Base-by-base conservation (phyloP, 2,113 vertebrate species). In the Rousettus leschenaultii region DNA sequence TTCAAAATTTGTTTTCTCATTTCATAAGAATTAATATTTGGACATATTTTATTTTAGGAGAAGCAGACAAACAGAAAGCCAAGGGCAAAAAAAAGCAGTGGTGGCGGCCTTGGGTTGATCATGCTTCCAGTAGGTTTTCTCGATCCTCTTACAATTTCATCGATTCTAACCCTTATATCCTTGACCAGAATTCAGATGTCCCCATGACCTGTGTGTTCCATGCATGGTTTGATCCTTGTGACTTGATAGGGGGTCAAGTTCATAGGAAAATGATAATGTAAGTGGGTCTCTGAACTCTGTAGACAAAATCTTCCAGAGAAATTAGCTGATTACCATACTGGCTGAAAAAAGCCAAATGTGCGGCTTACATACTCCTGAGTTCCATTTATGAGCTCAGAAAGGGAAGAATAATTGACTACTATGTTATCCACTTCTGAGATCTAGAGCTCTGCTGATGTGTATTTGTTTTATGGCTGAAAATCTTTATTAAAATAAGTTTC, bases 71-170 rank as follows among this genome's bases (percentile, higher is more conserved):
- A 99, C 98, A 99, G 98, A 99, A 99, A 99, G 98, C 99, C 99
- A 99, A 99, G 99, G 99, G 99, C 99, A 99, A 99, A 99, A 99
- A 99, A 99, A 99, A 99, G 99, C 99, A 99, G 99, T 99, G 99
- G 99, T 99, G 99, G 99, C 99, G 99, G 98, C 99, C 99, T 99
- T 99, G 99, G 99, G 99, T 99, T 99, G 99, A 99, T 99, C 99
- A 99, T 99, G 99, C 99, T 99, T 99, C 99, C 99, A 99, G 99
- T 99, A 99, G 99, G 99, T 99, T 99, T 98, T 98, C 98, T 98
- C 97, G 97, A 98, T 98, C 99, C 98, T 99, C 98, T 99, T 99
- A 98, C 97, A 97, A 98, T 99, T 99, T 98, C 97, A 98, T 98
- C 99, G 91, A 98, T 98, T 96, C 98, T 99, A 99, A 99, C 98